Evolutionary conservation across 2,888 invertebrate species (phyloP).

Genomic region (Euproctis similis): DNA sequence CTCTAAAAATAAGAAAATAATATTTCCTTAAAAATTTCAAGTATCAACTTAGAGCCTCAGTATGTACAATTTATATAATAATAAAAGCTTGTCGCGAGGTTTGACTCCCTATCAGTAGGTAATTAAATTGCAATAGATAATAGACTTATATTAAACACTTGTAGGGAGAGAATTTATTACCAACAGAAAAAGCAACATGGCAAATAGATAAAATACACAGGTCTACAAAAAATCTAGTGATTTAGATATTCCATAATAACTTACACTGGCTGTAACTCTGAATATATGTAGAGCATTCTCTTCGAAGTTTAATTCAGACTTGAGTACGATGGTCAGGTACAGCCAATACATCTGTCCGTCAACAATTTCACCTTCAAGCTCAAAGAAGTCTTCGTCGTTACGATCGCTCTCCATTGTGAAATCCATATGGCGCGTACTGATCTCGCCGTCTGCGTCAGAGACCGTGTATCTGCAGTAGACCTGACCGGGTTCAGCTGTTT

Average conservation of each 20-base stretch:
- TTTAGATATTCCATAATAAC: slow-evolving; percentile 17
- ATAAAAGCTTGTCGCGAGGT: too few species aligned
- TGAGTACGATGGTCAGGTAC: slow-evolving; percentile 47
- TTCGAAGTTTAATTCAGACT: slow-evolving; percentile 54
- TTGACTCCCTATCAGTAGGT: too few species aligned
- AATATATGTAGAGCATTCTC: slow-evolving; percentile 72
- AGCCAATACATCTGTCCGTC: slow-evolving; percentile 39
- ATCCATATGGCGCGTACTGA: slow-evolving; percentile 58
- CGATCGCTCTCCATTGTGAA: slow-evolving; percentile 54
- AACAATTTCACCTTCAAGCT: slow-evolving; percentile 36
- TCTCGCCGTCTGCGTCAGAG: slow-evolving; percentile 52
- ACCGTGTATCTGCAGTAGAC: slow-evolving; percentile 57
- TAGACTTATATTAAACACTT: too few species aligned
- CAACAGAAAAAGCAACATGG: too few species aligned
- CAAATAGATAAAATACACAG: too few species aligned
- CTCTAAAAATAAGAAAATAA: too few species aligned
- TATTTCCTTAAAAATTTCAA: too few species aligned
- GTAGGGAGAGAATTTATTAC: too few species aligned
- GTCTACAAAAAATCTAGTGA: too few species aligned
- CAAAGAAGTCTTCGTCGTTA: slow-evolving; percentile 50
- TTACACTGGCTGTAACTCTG: slow-evolving; percentile 70
- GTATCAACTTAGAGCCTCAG: too few species aligned
- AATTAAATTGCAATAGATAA: too few species aligned
- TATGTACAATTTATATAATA: too few species aligned
- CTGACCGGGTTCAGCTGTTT: slow-evolving; percentile 47